These are phyloP conservation scores for Mythimna vitellina DNA, from an alignment of 2,888 invertebrate species.

Conservation along the genomic window DNA sequence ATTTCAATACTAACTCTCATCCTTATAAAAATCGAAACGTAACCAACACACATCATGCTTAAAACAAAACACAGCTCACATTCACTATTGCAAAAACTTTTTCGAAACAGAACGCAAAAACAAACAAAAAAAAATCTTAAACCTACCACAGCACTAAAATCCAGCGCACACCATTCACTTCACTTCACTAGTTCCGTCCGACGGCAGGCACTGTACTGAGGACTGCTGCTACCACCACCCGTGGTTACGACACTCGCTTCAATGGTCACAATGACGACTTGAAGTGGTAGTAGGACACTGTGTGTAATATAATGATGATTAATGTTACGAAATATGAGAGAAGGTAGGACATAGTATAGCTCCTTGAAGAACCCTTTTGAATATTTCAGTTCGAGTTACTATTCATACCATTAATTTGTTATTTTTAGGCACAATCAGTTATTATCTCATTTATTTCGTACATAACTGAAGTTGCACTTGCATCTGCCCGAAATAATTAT, in stretches of 20 bases:
- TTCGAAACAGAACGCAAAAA: conserved; percentile 10
- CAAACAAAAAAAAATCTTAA: conserved; percentile 9
- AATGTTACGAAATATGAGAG: conserved; percentile 17
- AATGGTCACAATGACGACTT: conserved; percentile 42
- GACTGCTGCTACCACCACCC: conserved; percentile 51
- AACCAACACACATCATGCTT: background rate
- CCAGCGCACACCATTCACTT: conserved; percentile 62
- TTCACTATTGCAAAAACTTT: background rate
- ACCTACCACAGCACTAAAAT: conserved; percentile 62
- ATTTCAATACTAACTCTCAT: background rate
- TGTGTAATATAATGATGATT: conserved; percentile 1
- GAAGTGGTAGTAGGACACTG: conserved; percentile 26
- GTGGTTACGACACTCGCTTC: conserved; percentile 55
- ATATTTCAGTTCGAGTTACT: fast-evolving
- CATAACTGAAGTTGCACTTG: background rate
- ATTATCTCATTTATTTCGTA: no score
- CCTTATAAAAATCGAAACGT: background rate
- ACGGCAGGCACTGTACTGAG: conserved; percentile 61
- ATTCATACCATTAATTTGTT: no score
- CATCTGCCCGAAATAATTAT: background rate
- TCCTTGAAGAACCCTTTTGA: background rate
- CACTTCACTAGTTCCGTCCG: conserved; percentile 63
- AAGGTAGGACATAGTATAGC: background rate
- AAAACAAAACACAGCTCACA: background rate
- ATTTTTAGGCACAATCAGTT: no score